A percentile compares a stretch with the other conserved stretches of the same genome.
phyloP scores from a whole-genome alignment of 2,797 vertebrate genomes.

The Glyptemys insculpta region DNA sequence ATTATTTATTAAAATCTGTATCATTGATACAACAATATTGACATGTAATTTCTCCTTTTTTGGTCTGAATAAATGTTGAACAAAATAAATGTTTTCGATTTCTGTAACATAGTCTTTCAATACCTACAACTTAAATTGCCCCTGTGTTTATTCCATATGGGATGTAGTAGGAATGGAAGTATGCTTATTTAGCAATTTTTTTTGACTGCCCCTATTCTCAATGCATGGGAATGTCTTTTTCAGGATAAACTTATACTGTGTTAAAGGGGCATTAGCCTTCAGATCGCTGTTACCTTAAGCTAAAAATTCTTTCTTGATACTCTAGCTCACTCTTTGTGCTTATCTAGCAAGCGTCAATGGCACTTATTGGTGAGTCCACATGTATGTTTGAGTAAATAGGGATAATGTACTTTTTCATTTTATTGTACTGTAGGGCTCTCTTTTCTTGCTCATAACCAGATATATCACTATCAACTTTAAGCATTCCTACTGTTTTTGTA shows the following conservation, averaged over 20 bases:
- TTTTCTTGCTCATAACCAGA: neutral
- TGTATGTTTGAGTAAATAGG: neutral
- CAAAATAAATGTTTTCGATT: neutral
- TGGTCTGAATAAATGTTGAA: neutral
- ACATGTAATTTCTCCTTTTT: neutral
- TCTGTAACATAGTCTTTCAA: neutral
- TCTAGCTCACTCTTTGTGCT: neutral
- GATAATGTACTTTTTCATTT: neutral
- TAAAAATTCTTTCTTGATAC: neutral
- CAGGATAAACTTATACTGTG: neutral
- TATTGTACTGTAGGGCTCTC: rapidly evolving
- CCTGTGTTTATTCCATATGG: neutral
- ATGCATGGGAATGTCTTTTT: neutral
- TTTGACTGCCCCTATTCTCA: neutral
- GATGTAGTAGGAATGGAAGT: rapidly evolving
- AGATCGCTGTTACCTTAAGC: neutral
- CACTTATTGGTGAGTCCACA: neutral
- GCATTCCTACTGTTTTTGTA: neutral
- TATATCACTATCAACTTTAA: neutral
- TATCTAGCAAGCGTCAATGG: neutral
- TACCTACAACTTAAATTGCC: rapidly evolving
- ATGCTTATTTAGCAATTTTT: neutral
- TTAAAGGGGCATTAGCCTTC: neutral
- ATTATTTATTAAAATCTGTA: too few relatives aligned
- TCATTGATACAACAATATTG: neutral